Percentiles rank a stretch among this genome's conserved stretches.
Conservation (phyloP, 1,140 invertebrate species). For the Acromyrmex echinatior region DNA sequence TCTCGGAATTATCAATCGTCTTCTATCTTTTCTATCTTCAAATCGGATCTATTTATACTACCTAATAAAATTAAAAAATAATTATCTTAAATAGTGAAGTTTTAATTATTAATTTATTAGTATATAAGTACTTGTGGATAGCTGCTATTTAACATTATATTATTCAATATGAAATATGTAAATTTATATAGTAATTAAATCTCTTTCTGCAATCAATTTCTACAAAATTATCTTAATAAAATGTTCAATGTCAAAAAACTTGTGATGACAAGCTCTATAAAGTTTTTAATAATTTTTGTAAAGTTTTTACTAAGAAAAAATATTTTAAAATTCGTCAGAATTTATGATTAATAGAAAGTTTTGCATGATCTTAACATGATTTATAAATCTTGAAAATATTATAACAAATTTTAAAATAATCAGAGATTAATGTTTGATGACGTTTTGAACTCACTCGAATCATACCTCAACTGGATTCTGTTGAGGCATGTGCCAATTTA, state of each 20-base stretch:
- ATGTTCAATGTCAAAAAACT: not conserved
- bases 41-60: not conserved
- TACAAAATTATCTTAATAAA: not conserved
- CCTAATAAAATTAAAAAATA: not conserved
- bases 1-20: not conserved
- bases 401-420: not conserved
- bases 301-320: not conserved
- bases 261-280: not conserved
- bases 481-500: conserved; percentile 48
- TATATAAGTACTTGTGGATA: not conserved
- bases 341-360: not conserved
- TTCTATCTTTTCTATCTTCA: not conserved
- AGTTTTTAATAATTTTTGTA: not conserved
- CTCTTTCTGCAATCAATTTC: not conserved
- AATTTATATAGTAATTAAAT: not conserved
- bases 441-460: not conserved
- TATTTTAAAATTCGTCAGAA: not conserved
- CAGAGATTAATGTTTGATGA: conserved; percentile 1
- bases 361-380: not conserved
- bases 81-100: not conserved
- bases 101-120: not conserved
- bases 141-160: not conserved
- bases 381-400: conserved; percentile 8
- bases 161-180: not conserved
- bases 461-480: not conserved